A percentile compares a stretch with the other conserved stretches of the same genome.
Evolutionary conservation across 23 tunicate species (phyloP).

Genomic region (Phallusia fumigata): DNA sequence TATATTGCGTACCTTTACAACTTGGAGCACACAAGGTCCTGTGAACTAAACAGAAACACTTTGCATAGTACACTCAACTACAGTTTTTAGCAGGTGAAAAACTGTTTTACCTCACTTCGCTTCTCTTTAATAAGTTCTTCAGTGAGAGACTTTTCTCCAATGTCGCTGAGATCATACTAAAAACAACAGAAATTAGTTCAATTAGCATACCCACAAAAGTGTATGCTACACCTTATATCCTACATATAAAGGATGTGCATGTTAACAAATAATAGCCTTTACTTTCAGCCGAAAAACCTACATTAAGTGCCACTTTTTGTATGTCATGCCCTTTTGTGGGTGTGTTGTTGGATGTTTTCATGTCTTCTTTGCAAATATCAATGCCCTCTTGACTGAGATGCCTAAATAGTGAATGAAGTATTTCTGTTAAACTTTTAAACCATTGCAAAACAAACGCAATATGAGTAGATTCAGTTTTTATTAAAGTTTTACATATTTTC

Average conservation of each 20-base stretch:
- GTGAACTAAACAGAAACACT: constrained; percentile 17
- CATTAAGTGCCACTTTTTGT: background rate
- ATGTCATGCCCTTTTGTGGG: background rate
- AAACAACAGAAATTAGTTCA: background rate
- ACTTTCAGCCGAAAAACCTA: too few species aligned
- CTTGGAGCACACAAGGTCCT: constrained; percentile 88
- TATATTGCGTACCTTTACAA: constrained; percentile 73
- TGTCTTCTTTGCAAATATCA: constrained; percentile 3
- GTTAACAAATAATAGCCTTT: too few species aligned
- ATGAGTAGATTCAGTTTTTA: too few species aligned
- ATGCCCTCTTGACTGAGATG: constrained; percentile 6
- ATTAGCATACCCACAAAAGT: background rate
- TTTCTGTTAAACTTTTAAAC: background rate
- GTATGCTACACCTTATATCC: too few species aligned
- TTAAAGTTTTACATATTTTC: too few species aligned
- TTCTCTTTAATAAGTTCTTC: background rate
- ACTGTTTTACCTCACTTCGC: background rate
- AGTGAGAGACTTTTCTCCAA: background rate
- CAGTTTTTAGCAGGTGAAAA: background rate
- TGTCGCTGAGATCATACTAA: background rate
- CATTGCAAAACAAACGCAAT: background rate
- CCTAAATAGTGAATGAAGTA: background rate
- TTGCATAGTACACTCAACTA: background rate
- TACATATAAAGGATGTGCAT: too few species aligned
- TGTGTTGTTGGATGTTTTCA: background rate